A percentile compares a stretch with the other conserved stretches of the same genome.
These are phyloP conservation scores for Lethrus apterus DNA, from an alignment of 1,140 invertebrate genomes.

Conservation along the genomic window DNA sequence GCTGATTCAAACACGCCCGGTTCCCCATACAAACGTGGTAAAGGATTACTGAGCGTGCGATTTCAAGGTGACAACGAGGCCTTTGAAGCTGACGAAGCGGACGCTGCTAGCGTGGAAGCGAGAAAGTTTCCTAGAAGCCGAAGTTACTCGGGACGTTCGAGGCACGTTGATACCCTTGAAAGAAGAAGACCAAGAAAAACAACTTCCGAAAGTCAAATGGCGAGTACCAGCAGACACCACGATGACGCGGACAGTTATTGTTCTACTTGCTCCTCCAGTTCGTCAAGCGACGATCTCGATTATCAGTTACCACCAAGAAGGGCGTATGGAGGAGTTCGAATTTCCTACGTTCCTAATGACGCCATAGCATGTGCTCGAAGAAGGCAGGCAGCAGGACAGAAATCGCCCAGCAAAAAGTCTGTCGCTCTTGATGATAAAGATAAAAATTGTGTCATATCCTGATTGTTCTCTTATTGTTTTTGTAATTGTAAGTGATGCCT, in stretches of 20 bases:
- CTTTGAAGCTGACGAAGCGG: slow-evolving; percentile 48
- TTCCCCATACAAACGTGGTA: slow-evolving; percentile 34
- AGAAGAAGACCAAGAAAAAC: slow-evolving; percentile 37
- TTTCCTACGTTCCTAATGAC: slow-evolving; percentile 85
- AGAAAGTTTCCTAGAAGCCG: slow-evolving; percentile 40
- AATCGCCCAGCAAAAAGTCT: slow-evolving; percentile 35
- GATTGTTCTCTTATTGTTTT: slow-evolving; percentile 39
- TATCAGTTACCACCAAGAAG: slow-evolving; percentile 73
- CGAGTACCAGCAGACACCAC: slow-evolving; percentile 31
- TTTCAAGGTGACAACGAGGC: slow-evolving; percentile 58
- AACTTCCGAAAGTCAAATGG: slow-evolving; percentile 28
- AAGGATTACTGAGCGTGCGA: slow-evolving; percentile 48
- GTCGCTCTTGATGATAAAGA: slow-evolving; percentile 44
- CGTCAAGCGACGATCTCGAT: slow-evolving; percentile 73
- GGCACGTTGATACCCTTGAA: slow-evolving; percentile 33
- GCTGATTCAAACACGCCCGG: slow-evolving; percentile 27
- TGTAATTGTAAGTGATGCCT: slow-evolving; percentile 19
- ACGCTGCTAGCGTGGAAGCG: slow-evolving; percentile 33
- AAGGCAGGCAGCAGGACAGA: slow-evolving; percentile 44
- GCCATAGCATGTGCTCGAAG: slow-evolving; percentile 69
- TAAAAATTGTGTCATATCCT: slow-evolving; percentile 65
- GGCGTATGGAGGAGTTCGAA: slow-evolving; percentile 77
- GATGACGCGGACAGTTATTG: slow-evolving; percentile 68
- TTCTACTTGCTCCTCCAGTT: slow-evolving; percentile 79
- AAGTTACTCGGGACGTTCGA: slow-evolving; percentile 36